These are phyloP conservation scores for Phalloptychus januarius DNA, from an alignment of 2,797 vertebrate genomes.

Conservation along the genomic window DNA sequence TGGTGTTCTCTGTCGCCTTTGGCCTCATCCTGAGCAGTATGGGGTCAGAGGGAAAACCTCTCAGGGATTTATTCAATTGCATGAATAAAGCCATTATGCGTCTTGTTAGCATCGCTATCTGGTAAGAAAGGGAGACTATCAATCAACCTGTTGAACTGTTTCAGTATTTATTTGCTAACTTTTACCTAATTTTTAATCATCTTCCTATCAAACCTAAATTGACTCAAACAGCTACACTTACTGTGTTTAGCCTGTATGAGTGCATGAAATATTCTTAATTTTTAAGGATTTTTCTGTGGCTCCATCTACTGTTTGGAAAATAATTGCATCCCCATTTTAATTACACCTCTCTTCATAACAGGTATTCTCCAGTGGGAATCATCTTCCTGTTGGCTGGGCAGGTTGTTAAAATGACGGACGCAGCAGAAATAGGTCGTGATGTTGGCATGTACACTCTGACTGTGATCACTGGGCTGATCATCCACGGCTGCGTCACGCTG, in stretches of 20 bases:
- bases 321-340: neutral
- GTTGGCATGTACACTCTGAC: slow-evolving; percentile 85
- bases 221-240: neutral
- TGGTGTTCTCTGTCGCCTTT: slow-evolving; percentile 80
- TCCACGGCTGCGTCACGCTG: slow-evolving; percentile 83
- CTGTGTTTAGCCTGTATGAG: neutral
- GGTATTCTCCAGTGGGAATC: slow-evolving; percentile 83
- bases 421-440: slow-evolving; percentile 80
- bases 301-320: neutral
- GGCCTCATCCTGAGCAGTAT: slow-evolving; percentile 39
- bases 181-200: neutral
- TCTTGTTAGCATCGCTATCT: slow-evolving; percentile 86
- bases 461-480: slow-evolving; percentile 83
- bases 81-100: slow-evolving; percentile 87
- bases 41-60: slow-evolving; percentile 64
- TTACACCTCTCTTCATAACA: slow-evolving; percentile 1
- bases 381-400: slow-evolving; percentile 88
- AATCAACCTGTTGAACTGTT: neutral
- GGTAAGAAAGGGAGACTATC: slow-evolving; percentile 61
- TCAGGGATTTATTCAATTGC: slow-evolving; percentile 87
- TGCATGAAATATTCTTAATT: neutral
- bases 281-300: neutral
- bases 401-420: slow-evolving; percentile 86
- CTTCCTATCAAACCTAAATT: neutral
- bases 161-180: neutral